phyloP scores from a whole-genome alignment of 2,888 invertebrate species.

The Hanleya hanleyi region DNA sequence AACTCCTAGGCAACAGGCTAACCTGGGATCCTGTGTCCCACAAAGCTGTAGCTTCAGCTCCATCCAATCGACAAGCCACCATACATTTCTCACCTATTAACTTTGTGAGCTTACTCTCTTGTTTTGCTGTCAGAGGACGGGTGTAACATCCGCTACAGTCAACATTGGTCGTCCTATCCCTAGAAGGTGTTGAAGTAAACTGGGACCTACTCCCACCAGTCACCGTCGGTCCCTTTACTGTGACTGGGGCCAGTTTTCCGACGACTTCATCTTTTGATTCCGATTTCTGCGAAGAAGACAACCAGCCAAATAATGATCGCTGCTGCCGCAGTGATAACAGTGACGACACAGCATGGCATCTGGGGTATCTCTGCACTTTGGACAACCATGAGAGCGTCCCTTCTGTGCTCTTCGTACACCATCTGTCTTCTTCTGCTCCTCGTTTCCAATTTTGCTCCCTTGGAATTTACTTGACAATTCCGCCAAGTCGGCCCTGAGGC shows the following conservation, averaged over 20 bases:
- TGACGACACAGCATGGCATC: not conserved
- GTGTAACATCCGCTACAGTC: not conserved
- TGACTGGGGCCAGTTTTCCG: conserved; percentile 9
- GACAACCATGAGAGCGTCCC: not conserved
- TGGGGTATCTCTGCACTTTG: not conserved
- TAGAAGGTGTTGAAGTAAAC: not conserved
- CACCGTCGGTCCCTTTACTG: not conserved
- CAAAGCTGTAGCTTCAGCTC: not conserved
- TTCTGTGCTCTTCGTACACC: too few species aligned
- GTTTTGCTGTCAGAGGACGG: not conserved
- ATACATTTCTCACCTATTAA: conserved; percentile 11
- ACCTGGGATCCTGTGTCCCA: conserved; percentile 14
- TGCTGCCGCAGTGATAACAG: conserved; percentile 2
- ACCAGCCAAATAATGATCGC: conserved; percentile 4
- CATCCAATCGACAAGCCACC: conserved; percentile 2
- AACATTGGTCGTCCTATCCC: not conserved
- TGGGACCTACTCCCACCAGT: not conserved
- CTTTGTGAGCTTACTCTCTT: not conserved
- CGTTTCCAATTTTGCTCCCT: too few species aligned
- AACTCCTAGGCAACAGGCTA: not conserved
- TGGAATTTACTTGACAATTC: not conserved
- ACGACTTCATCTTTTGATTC: not conserved
- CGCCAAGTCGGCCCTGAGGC: not conserved
- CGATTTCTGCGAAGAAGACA: not conserved
- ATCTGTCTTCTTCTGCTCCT: too few species aligned